A percentile compares a stretch with the other conserved stretches of the same genome.
phyloP scores from a whole-genome alignment of 2,888 invertebrate species.

The Mechanitis messenoides region DNA sequence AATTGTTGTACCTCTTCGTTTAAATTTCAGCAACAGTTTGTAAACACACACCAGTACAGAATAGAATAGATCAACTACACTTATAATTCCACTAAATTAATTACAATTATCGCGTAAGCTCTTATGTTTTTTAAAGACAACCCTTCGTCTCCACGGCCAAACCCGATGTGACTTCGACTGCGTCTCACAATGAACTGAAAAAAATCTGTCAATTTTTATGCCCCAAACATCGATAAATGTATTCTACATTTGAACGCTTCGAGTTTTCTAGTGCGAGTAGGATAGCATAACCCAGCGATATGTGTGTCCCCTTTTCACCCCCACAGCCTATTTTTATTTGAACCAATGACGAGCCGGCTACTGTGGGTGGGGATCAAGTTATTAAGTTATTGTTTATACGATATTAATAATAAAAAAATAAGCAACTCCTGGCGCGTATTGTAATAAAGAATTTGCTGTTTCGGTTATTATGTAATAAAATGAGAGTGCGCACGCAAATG shows the following conservation, averaged over 20 bases:
- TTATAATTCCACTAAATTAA: slow-evolving; percentile 24
- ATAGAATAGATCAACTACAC: slow-evolving; percentile 43
- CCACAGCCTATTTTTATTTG: slow-evolving; percentile 71
- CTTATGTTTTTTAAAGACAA: slow-evolving; percentile 51
- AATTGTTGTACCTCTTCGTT: slow-evolving; percentile 29
- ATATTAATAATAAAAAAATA: slow-evolving; percentile 74
- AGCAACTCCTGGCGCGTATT: slow-evolving; percentile 51
- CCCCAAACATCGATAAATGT: slow-evolving; percentile 74
- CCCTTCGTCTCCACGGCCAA: slow-evolving; percentile 46
- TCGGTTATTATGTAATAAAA: slow-evolving; percentile 59
- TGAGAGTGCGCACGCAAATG: slow-evolving; percentile 52
- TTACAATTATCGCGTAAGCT: slow-evolving; percentile 36
- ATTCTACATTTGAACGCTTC: slow-evolving; percentile 71
- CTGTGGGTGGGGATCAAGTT: slow-evolving; percentile 68
- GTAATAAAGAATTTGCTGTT: slow-evolving; percentile 50
- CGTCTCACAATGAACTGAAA: slow-evolving; percentile 71
- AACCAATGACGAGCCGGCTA: slow-evolving; percentile 65
- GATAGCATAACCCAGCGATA: slow-evolving; percentile 44
- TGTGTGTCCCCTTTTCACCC: slow-evolving; percentile 52
- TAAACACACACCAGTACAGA: slow-evolving; percentile 39
- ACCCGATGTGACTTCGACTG: slow-evolving; percentile 45
- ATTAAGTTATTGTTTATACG: slow-evolving; percentile 75
- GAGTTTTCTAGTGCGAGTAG: slow-evolving; percentile 58
- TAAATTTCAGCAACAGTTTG: slow-evolving; percentile 17
- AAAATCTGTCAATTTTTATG: slow-evolving; percentile 78